Evolutionary conservation across 2,113 vertebrate genomes (phyloP).

Genomic region (Pteruthius melanotis): DNA sequence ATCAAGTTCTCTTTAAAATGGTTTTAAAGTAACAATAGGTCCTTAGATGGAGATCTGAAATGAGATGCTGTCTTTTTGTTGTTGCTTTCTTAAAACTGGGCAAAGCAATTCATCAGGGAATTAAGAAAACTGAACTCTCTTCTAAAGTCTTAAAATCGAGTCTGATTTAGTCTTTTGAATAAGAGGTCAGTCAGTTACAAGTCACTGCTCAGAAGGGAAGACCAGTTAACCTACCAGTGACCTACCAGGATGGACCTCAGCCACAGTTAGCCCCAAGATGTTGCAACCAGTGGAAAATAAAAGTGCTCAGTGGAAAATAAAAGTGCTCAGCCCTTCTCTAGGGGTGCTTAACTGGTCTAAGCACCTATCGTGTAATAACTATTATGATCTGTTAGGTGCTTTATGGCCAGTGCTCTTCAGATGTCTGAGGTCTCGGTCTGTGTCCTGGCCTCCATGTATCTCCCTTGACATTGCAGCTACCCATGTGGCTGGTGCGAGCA

Average conservation of each 20-base stretch:
- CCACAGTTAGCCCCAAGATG: not conserved
- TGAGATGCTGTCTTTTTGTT: not conserved
- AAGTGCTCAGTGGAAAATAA: not conserved
- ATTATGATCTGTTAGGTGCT: not conserved
- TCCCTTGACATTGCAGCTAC: not conserved
- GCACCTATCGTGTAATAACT: not conserved
- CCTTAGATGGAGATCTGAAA: not conserved
- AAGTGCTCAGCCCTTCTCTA: not conserved
- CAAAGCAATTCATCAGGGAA: not conserved
- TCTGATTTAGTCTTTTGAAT: not conserved
- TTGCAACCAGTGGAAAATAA: not conserved
- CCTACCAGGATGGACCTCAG: not conserved
- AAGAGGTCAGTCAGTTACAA: not conserved
- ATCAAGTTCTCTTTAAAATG: not conserved
- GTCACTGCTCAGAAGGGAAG: not conserved
- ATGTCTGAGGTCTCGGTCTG: not conserved
- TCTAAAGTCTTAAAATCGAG: not conserved
- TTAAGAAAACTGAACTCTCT: not conserved
- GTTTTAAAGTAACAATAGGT: not conserved
- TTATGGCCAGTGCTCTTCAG: not conserved
- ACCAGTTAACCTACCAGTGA: not conserved
- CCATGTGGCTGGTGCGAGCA: not conserved
- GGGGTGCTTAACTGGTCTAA: not conserved
- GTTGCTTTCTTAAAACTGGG: not conserved
- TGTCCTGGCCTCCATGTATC: not conserved